These are phyloP conservation scores for Manduca sexta DNA, from an alignment of 1,140 invertebrate species.

Conservation along the genomic window DNA sequence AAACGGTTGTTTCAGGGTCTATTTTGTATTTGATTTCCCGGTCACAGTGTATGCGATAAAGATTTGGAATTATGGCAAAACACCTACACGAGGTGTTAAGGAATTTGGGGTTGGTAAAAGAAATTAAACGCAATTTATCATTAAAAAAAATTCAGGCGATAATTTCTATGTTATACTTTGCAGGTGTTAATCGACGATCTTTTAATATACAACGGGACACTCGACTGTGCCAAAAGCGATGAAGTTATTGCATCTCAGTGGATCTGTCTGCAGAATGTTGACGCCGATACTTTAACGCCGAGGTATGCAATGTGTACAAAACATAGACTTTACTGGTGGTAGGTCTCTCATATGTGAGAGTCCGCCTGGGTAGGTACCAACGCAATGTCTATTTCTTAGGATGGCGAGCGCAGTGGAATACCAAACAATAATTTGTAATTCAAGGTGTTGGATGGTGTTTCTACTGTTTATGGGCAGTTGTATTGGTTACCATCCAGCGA, in stretches of 20 bases:
- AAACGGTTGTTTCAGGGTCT: conserved; percentile 74
- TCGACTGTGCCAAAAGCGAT: conserved; percentile 65
- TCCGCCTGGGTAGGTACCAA: no score
- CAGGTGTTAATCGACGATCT: conserved; percentile 85
- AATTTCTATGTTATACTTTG: conserved; percentile 11
- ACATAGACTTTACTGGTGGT: no score
- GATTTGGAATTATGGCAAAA: conserved; percentile 91
- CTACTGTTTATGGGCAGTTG: no score
- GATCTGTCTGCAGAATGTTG: conserved; percentile 48
- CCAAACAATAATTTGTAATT: no score
- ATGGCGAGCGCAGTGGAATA: no score
- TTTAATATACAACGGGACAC: conserved; percentile 81
- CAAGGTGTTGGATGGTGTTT: no score
- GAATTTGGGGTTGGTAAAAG: conserved; percentile 81
- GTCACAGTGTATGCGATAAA: conserved; percentile 83
- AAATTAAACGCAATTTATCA: not conserved
- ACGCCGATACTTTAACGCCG: conserved; percentile 37
- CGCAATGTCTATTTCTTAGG: no score
- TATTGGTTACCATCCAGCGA: no score
- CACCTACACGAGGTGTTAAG: conserved; percentile 82
- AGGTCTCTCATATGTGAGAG: no score
- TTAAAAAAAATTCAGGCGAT: not conserved
- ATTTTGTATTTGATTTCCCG: conserved; percentile 85
- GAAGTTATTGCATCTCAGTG: conserved; percentile 51
- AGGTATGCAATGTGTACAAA: no score